Conservation (phyloP, 2,797 vertebrate species). For the Crax fasciolata region DNA sequence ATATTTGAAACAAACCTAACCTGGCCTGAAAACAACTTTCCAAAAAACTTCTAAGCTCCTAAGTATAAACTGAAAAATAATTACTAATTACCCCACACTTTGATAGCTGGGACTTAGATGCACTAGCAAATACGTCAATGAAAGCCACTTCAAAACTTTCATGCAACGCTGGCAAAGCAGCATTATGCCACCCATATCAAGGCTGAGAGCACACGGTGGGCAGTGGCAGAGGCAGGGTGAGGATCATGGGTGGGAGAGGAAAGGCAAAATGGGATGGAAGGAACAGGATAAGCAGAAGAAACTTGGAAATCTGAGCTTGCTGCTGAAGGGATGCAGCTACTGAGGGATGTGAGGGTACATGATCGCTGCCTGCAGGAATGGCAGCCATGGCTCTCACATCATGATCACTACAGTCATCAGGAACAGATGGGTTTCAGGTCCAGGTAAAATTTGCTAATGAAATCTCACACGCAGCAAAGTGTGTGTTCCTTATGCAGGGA, state of each 20-base stretch:
- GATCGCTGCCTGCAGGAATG: neutral
- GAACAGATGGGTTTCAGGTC: constrained; percentile 10
- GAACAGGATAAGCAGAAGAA: neutral
- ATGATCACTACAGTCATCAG: neutral
- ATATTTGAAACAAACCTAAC: neutral
- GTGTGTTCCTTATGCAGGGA: neutral
- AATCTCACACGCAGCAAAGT: neutral
- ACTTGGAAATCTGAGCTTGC: neutral
- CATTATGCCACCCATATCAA: neutral
- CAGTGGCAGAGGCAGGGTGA: neutral
- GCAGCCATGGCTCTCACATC: neutral
- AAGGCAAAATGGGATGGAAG: neutral
- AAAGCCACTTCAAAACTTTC: neutral
- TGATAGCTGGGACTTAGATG: neutral
- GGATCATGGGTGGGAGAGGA: rapidly evolving
- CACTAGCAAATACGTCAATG: neutral
- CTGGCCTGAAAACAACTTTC: neutral
- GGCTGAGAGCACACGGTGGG: neutral
- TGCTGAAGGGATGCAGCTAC: neutral
- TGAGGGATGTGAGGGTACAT: neutral
- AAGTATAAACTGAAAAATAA: neutral
- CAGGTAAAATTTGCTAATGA: neutral
- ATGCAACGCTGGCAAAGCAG: neutral
- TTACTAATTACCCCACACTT: neutral
- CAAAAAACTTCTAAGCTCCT: neutral